These are phyloP conservation scores for Piprites chloris DNA, from an alignment of 2,113 vertebrate genomes.

Conservation along the genomic window DNA sequence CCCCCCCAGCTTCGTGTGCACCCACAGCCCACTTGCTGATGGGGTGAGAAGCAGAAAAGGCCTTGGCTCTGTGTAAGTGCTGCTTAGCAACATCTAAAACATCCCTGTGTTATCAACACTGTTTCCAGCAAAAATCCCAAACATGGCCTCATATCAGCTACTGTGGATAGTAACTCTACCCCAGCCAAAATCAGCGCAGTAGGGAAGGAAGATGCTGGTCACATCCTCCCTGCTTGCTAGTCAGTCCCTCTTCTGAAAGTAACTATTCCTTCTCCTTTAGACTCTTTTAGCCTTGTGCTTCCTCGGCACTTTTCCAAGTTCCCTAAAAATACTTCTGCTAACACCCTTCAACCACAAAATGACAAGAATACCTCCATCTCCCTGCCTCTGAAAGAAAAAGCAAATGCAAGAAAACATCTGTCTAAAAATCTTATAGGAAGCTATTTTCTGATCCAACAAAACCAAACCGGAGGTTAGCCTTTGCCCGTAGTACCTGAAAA, in stretches of 20 bases:
- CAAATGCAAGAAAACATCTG: not conserved
- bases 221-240: not conserved
- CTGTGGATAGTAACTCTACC: not conserved
- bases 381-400: not conserved
- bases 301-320: constrained; percentile 13
- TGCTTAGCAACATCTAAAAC: not conserved
- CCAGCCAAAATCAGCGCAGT: not conserved
- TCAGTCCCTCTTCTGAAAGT: not conserved
- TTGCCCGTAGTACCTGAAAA: not conserved
- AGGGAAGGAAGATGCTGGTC: not conserved
- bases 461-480: not conserved
- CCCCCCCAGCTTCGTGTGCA: not conserved
- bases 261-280: not conserved
- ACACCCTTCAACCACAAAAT: constrained; percentile 50
- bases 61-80: not conserved
- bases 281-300: constrained; percentile 1
- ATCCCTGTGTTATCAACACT: not conserved
- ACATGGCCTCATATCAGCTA: not conserved
- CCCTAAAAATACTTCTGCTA: constrained; percentile 49
- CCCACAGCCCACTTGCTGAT: accelerated
- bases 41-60: not conserved
- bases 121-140: not conserved
- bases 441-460: not conserved
- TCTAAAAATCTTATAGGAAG: not conserved
- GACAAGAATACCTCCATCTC: not conserved